A percentile compares a stretch with the other conserved stretches of the same genome.
These are phyloP conservation scores for Gymnodraco acuticeps DNA, from an alignment of 2,797 vertebrate genomes.

Conservation along the genomic window DNA sequence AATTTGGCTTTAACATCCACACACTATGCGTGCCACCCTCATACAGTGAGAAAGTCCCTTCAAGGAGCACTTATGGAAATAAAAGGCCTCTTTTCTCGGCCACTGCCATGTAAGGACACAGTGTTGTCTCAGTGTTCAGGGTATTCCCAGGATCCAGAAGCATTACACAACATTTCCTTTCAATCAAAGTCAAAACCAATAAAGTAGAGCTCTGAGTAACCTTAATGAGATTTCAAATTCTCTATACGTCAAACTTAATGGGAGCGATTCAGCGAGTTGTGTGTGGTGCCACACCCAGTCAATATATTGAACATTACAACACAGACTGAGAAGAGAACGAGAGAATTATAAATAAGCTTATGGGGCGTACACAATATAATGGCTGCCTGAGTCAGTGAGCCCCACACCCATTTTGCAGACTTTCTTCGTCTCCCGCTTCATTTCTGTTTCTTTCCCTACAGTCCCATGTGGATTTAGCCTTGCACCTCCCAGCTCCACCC, in stretches of 20 bases:
- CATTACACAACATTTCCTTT: conserved; percentile 32
- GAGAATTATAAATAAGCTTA: conserved; percentile 24
- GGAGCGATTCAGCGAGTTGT: conserved; percentile 10
- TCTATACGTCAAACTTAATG: conserved; percentile 15
- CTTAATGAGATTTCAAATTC: conserved; percentile 22
- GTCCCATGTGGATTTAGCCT: conserved; percentile 20
- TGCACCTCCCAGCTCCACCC: conserved; percentile 28
- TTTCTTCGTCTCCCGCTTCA: conserved; percentile 12
- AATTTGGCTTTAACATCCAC: conserved; percentile 42
- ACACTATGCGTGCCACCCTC: conserved; percentile 29
- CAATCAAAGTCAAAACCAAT: conserved; percentile 31
- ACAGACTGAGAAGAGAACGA: neutral
- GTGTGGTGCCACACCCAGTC: conserved; percentile 25
- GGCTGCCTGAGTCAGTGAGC: conserved; percentile 9
- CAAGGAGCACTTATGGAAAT: conserved; percentile 18
- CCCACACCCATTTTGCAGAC: conserved; percentile 20
- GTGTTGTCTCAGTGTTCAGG: conserved; percentile 21
- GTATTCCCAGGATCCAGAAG: conserved; percentile 30
- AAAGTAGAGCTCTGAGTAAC: conserved; percentile 8
- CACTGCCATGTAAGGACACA: conserved; percentile 29
- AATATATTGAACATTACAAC: neutral
- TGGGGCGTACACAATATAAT: neutral
- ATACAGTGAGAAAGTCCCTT: conserved; percentile 29
- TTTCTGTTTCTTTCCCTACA: conserved; percentile 2
- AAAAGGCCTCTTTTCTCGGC: neutral